These are phyloP conservation scores for Acanthacorydalis orientalis DNA, from an alignment of 2,888 invertebrate species.

Conservation along the genomic window DNA sequence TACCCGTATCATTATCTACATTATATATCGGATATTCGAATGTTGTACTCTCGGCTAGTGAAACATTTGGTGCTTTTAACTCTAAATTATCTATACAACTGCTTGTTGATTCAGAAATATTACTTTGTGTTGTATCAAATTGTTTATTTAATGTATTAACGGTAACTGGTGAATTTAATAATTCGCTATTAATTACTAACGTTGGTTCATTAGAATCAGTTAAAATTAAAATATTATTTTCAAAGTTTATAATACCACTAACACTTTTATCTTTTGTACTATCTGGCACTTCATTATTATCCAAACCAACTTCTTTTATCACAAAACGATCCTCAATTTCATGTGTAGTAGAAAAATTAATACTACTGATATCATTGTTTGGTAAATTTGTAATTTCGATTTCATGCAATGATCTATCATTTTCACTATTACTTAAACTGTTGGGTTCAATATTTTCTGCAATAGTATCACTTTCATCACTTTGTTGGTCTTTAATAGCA, in stretches of 20 bases:
- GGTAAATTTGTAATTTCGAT: conserved; percentile 19
- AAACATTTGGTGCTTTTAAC: too few species aligned
- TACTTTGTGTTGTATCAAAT: too few species aligned
- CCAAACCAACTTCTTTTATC: background rate
- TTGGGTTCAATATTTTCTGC: conserved; percentile 1
- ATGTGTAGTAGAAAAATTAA: background rate
- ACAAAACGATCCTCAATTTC: background rate
- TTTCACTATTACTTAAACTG: conserved; percentile 17
- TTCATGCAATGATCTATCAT: conserved; percentile 25
- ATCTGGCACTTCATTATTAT: background rate
- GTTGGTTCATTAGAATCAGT: too few species aligned
- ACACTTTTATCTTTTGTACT: background rate
- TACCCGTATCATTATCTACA: too few species aligned
- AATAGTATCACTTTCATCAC: background rate
- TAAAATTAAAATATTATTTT: background rate
- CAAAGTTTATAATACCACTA: background rate
- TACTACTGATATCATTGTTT: background rate
- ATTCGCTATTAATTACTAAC: too few species aligned
- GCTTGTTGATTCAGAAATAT: too few species aligned
- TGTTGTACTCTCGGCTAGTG: too few species aligned
- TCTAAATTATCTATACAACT: too few species aligned
- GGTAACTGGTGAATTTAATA: too few species aligned
- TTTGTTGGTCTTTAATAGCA: background rate
- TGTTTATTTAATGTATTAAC: too few species aligned
- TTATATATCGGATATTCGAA: too few species aligned